Evolutionary conservation across 1,140 invertebrate genomes (phyloP), one percentile per base, ranked within the genome.

Genomic region (Cecropterus lyciades): DNA sequence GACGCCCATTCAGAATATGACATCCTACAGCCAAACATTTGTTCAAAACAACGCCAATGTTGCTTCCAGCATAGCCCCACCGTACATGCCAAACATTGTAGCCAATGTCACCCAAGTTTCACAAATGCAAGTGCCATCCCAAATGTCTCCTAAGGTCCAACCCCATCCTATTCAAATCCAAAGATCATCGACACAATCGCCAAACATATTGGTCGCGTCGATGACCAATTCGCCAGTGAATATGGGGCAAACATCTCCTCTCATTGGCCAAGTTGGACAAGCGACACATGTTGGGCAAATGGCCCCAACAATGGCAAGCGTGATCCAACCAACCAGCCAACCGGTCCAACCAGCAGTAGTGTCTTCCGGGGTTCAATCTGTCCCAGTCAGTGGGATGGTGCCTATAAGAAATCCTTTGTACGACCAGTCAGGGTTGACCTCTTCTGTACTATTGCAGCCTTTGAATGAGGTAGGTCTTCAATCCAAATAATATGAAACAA

Each of bases 371-470:
- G 9, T 14, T 0, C 49, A 52, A 11, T 42, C 37, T 17, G 15
- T 24, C 3, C 70, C 63, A 0, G 52, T 75, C 10, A 77, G 83
- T 64, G 87, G 87, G 5, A 86, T 84, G 82, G 86, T 91, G 40
- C 85, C 88, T 0, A 89, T 91, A 62, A 70, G 88, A 51, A 91
- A 91, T 30, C 79, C 77, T 9, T 62, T 89, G 16, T 89, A 91
- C 56, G 84, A 89, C 27, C 85, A 89, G 55, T 69, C 80, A 0
- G 85, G 82, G 0, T 59, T 89, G 15, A 85, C 85, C 0, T 88
- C 89, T 0, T 91, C 89, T 0, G 87, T 91, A 7, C 70, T 91
- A 3, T 56, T 91, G 45, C 85, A 91, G 59, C 89, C 89, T 5
- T 78, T 91, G 57, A 91, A 89, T 70, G 84, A 91, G 88, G 88